These are phyloP conservation scores for Apteryx owenii DNA, from an alignment of 2,113 vertebrate genomes.

Conservation along the genomic window DNA sequence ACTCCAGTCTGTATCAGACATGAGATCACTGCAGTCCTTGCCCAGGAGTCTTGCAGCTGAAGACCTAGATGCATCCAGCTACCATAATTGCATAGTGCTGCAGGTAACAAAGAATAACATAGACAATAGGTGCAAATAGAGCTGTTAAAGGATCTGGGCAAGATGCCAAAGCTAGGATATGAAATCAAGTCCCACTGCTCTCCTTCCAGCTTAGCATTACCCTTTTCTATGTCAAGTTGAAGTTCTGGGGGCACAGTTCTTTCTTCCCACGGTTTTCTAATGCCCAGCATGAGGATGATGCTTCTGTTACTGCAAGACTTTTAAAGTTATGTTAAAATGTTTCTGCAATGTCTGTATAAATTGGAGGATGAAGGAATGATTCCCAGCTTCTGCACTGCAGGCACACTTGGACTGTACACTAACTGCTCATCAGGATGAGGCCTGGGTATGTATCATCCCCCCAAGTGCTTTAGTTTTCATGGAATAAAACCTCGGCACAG, in stretches of 20 bases:
- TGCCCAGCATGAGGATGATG: neutral
- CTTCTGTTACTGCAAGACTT: neutral
- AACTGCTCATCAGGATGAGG: neutral
- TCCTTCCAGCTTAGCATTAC: neutral
- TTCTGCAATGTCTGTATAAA: neutral
- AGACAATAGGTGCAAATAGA: neutral
- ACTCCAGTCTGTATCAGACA: neutral
- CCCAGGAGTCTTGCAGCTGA: neutral
- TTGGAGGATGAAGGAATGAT: neutral
- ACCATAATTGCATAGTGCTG: neutral
- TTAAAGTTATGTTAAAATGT: neutral
- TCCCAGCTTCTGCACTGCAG: neutral
- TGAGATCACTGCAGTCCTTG: neutral
- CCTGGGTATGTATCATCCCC: too few species aligned
- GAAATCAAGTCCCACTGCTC: neutral
- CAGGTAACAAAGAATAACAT: neutral
- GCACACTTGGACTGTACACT: neutral
- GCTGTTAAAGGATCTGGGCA: neutral
- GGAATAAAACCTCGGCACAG: fast-evolving
- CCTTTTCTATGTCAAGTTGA: neutral
- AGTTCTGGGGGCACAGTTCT: neutral
- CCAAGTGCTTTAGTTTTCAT: neutral
- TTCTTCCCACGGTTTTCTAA: neutral
- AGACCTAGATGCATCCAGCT: neutral
- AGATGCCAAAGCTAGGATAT: neutral